A percentile compares a stretch with the other conserved stretches of the same genome.
phyloP scores from a whole-genome alignment of 2,888 invertebrate species.

The Pogonocherus hispidulus region DNA sequence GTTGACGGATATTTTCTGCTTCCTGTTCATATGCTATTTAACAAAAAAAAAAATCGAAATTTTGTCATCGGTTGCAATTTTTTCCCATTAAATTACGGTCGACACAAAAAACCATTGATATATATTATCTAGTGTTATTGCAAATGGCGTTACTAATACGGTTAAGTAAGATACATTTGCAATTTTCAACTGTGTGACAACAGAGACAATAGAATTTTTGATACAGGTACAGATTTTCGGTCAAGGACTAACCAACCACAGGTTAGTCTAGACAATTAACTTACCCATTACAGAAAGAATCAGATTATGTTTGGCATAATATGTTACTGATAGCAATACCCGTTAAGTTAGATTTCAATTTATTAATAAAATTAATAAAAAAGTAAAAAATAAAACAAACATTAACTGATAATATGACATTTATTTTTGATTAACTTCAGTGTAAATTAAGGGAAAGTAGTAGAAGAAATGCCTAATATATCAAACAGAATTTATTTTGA shows the following conservation, averaged over 20 bases:
- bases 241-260: neutral
- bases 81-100: conserved; percentile 1
- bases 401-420: no score
- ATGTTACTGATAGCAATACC: no score
- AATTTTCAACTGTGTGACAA: neutral
- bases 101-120: neutral
- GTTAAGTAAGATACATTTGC: neutral
- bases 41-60: neutral
- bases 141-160: neutral
- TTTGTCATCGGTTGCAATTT: conserved; percentile 5
- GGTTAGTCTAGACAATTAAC: no score
- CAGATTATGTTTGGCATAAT: no score
- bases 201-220: neutral
- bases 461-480: no score
- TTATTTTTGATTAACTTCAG: no score
- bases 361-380: no score
- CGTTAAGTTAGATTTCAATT: no score
- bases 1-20: neutral
- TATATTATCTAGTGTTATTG: neutral
- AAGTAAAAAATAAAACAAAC: no score
- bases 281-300: no score
- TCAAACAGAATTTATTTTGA: no score
- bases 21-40: neutral
- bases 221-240: neutral
- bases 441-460: no score